Conservation (phyloP, 2,888 invertebrate species). For the Ametastegia equiseti region DNA sequence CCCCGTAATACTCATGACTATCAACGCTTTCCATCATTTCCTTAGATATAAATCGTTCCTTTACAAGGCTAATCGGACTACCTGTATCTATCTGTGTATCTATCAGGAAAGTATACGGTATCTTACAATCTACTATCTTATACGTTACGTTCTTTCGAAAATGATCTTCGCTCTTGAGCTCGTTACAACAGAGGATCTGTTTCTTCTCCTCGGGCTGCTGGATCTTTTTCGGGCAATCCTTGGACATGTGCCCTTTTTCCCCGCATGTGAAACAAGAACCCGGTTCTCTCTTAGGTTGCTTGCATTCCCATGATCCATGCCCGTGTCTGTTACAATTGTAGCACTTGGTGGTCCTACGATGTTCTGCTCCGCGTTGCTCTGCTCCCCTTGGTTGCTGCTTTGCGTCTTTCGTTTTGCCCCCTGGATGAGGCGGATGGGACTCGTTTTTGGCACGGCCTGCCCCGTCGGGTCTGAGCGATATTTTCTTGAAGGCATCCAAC, state of each 20-base stretch:
- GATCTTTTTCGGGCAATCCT: neutral
- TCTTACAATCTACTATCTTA: neutral
- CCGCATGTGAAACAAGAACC: neutral
- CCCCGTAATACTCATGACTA: too few relatives aligned
- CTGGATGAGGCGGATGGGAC: neutral
- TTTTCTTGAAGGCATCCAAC: slow-evolving; percentile 12
- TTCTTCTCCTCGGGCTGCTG: neutral
- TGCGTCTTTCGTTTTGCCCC: neutral
- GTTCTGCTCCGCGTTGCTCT: neutral
- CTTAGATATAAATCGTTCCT: too few relatives aligned
- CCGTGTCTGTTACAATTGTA: neutral
- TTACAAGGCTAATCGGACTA: too few relatives aligned
- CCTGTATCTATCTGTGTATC: too few relatives aligned
- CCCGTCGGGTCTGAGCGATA: neutral
- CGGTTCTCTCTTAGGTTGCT: neutral
- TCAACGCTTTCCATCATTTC: too few relatives aligned
- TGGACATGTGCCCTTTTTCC: neutral
- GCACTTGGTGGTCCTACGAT: neutral
- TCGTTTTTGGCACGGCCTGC: neutral
- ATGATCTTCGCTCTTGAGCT: neutral
- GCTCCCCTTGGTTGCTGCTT: neutral
- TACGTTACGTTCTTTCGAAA: neutral
- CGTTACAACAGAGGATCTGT: neutral
- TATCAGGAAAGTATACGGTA: neutral
- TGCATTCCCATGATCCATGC: neutral